A percentile compares a stretch with the other conserved stretches of the same genome.
Conservation (phyloP, 2,888 invertebrate species). For the Apodemia mormo region DNA sequence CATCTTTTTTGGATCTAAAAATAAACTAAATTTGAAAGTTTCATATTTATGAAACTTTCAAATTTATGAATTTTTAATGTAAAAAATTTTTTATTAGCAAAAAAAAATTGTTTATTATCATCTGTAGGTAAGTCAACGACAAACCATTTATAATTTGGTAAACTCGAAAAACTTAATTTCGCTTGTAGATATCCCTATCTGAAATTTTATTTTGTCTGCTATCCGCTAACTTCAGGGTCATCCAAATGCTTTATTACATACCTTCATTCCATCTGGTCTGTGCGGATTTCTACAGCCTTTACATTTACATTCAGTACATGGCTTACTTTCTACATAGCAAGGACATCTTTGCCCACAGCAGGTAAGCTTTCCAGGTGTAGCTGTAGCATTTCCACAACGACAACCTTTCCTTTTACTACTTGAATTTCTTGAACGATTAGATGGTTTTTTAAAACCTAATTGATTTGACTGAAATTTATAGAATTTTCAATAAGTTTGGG, state of each 20-base stretch:
- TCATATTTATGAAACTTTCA: too few relatives aligned
- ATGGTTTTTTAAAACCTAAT: slow-evolving; percentile 74
- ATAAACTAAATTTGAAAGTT: too few relatives aligned
- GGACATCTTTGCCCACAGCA: slow-evolving; percentile 97
- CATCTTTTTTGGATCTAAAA: too few relatives aligned
- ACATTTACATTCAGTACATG: slow-evolving; percentile 95
- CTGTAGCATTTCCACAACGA: slow-evolving; percentile 94
- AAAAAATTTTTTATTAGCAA: too few relatives aligned
- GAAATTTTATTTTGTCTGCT: too few relatives aligned
- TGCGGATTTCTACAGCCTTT: slow-evolving; percentile 96
- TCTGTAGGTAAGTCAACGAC: too few relatives aligned
- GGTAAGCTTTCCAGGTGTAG: slow-evolving; percentile 93
- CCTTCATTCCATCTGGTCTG: slow-evolving; percentile 90
- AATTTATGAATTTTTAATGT: too few relatives aligned
- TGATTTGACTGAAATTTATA: slow-evolving; percentile 60
- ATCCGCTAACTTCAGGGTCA: too few relatives aligned
- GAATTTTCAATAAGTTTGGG: slow-evolving; percentile 31
- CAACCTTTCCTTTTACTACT: slow-evolving; percentile 87
- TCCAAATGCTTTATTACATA: slow-evolving; percentile 46
- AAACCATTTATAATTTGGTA: too few relatives aligned
- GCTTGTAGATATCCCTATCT: too few relatives aligned
- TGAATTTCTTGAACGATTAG: slow-evolving; percentile 68
- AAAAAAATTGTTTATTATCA: too few relatives aligned
- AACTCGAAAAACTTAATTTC: too few relatives aligned
- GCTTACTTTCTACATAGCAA: slow-evolving; percentile 94